These are phyloP conservation scores for Macroramphosus scolopax DNA, from an alignment of 2,797 vertebrate species.

Conservation along the genomic window DNA sequence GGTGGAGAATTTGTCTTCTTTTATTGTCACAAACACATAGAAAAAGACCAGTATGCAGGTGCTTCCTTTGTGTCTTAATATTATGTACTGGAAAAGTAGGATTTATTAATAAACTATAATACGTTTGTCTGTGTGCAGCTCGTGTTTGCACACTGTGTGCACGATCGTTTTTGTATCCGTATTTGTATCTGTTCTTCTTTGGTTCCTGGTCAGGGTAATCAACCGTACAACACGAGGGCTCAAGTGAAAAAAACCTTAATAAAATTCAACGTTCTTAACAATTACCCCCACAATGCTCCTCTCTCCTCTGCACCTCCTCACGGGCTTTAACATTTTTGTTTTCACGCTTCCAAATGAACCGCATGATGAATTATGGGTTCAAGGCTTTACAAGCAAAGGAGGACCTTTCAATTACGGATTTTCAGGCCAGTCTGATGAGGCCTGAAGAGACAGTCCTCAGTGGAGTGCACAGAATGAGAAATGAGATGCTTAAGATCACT, in stretches of 20 bases:
- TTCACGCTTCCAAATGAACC: slow-evolving; percentile 37
- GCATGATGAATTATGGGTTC: slow-evolving; percentile 50
- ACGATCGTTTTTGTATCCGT: too few relatives aligned
- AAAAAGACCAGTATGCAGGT: slow-evolving; percentile 73
- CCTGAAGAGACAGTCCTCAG: slow-evolving; percentile 55
- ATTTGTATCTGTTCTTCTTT: too few relatives aligned
- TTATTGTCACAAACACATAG: slow-evolving; percentile 59
- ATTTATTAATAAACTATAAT: too few relatives aligned
- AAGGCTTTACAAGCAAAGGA: slow-evolving; percentile 57
- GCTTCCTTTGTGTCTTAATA: slow-evolving; percentile 60
- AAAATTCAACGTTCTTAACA: slow-evolving; percentile 12
- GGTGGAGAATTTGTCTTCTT: slow-evolving; percentile 65
- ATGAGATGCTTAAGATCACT: slow-evolving; percentile 65
- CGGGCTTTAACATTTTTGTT: slow-evolving; percentile 31
- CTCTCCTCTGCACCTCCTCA: slow-evolving; percentile 4
- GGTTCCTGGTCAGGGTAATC: too few relatives aligned
- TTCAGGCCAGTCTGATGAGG: slow-evolving; percentile 52
- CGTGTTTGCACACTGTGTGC: too few relatives aligned
- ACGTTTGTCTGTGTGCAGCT: too few relatives aligned
- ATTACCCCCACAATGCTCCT: slow-evolving; percentile 12
- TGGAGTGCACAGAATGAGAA: slow-evolving; percentile 58
- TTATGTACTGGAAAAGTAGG: too few relatives aligned
- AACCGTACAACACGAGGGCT: too few relatives aligned
- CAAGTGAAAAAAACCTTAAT: slow-evolving; percentile 3
- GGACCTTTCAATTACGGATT: slow-evolving; percentile 61